Base-by-base conservation (phyloP, 2,113 vertebrate species). In the Crotalus helleri region DNA sequence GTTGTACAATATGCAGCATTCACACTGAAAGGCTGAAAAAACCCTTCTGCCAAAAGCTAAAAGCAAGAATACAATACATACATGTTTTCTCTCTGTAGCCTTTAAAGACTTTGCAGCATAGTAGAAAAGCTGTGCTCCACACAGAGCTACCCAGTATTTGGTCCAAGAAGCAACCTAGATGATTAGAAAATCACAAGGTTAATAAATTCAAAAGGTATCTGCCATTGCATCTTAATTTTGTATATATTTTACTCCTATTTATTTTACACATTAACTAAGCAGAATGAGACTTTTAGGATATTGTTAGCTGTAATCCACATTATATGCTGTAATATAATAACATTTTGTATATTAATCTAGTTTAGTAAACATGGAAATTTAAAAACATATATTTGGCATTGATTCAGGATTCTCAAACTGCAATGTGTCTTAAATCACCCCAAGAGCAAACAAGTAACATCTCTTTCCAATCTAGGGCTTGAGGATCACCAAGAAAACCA, bases 31-130 rank as follows among this genome's bases (percentile, higher is more conserved):
- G 69, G 33, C 21, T 6, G 17, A 23, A 51, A 59, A 64, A 85
- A 64, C 7, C 19, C 6, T 55, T 29, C 23, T 53, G 87, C 26
- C 15, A 23, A 21, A 29, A 21, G 26, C 29, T n/a, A 61, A 86
- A 24, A 24, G 46, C 90, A 94, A 44, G 33, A 88, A 92, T 93
- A 98, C 98, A 97, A 97, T 94, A 98, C 99, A 97, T 97, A 99
- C 99, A 96, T 99, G 99, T 97, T 99, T 99, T 97, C 99, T 98
- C 96, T 99, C 99, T 26, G 99, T 98, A 94, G 99, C 99, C 97
- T 99, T 99, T 94, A 99, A 97, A 96, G 99, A 99, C 96, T 99
- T 99, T 97, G 99, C 99, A 97, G 99, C 97, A 33, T 99, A 99
- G 97, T 99, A 99, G 94, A 98, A 98, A 94, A 99, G 98, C 5